Conservation (phyloP, 1,140 invertebrate genomes). For the Anastrepha obliqua region DNA sequence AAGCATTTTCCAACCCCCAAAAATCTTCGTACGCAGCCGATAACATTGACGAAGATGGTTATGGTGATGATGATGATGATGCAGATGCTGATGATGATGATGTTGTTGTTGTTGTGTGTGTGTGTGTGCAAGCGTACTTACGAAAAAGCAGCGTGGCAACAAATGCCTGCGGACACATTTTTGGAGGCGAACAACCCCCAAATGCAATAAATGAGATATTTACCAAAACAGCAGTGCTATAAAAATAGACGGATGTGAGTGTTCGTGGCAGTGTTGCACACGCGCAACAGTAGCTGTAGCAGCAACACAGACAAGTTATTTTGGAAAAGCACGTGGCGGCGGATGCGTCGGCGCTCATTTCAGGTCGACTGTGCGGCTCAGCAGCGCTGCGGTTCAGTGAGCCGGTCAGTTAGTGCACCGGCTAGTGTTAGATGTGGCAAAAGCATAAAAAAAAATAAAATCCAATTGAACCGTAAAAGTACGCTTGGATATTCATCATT, state of each 20-base stretch:
- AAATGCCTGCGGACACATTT: background rate
- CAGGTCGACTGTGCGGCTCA: background rate
- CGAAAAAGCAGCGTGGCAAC: background rate
- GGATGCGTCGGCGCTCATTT: background rate
- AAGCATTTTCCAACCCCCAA: constrained; percentile 68
- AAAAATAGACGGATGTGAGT: background rate
- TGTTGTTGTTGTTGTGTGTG: background rate
- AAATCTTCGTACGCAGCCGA: background rate
- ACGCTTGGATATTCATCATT: constrained; percentile 25
- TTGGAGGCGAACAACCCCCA: background rate
- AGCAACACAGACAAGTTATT: background rate
- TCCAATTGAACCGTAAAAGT: background rate
- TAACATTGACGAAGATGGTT: background rate
- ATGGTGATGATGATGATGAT: background rate
- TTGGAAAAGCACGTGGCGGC: constrained; percentile 18
- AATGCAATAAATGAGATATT: background rate
- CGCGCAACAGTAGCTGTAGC: background rate
- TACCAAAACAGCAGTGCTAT: no score
- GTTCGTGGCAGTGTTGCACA: constrained; percentile 20
- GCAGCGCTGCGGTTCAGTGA: background rate
- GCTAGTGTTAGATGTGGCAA: background rate
- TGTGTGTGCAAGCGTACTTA: background rate
- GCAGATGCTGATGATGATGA: background rate
- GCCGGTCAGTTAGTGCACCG: background rate
- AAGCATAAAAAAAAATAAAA: background rate